Base-by-base conservation (phyloP, 2,888 invertebrate species). In the Sphaeridia pumilis region DNA sequence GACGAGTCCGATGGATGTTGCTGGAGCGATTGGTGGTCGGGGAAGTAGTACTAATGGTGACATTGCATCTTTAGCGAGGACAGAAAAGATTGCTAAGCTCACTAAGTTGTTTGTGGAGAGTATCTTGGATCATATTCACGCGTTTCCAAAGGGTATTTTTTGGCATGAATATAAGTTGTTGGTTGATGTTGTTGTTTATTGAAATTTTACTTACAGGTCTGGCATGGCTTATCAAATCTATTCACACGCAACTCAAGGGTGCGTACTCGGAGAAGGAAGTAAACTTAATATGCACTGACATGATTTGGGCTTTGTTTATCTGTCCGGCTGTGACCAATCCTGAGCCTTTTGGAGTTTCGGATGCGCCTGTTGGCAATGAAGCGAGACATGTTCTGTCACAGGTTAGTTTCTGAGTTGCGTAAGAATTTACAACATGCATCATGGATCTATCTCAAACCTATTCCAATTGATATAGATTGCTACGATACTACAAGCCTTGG, bases 291-390 rank as follows among this genome's bases (percentile, higher is more conserved):
- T 87, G 90, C 68, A 87, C 88, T 1, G 95, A 98, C 69, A 75
- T 98, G 54, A 84, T 97, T 25, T 84, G 97, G 69, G 87, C 87
- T 10, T 80, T 87, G 69, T 92, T 94, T 69, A 84, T 98, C 55
- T 97, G 95, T 67, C 94, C 94, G 2, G 95, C 94, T 0, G 87
- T 98, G 50, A 85, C 93, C 46, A 90, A 90, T 74, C 97, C 97
- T 0, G 95, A 95, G 70, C 84, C 89, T 1, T 84, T 90, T 71
- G 95, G 94, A 17, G 85, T 97, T 49, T 86, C 56, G 4, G 64
- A 64, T 51, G 60, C 64, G 20, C 59, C 60, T 1, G 62, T 64
- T 12, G 60, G 62, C 4, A 56, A 59, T n/a, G 57, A 60, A 57
- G 62, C 63, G 12, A 50, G 63, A n/a, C 62, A 61, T 46, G 61